phyloP scores from a whole-genome alignment of 2,797 vertebrate genomes.

The Chloroceryle amazona region DNA sequence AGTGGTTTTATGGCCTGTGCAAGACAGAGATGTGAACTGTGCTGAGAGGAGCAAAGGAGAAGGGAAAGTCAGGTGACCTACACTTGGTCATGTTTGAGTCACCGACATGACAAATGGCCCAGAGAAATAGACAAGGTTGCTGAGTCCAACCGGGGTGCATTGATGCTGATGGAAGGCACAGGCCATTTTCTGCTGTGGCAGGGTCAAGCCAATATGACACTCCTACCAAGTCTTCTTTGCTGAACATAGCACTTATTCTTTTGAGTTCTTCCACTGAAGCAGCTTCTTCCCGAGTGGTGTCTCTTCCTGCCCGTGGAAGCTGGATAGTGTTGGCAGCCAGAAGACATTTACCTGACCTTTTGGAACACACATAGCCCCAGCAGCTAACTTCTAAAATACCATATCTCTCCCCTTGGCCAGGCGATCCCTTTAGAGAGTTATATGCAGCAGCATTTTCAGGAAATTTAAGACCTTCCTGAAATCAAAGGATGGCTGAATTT shows the following conservation, averaged over 20 bases:
- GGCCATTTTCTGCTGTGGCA: background rate
- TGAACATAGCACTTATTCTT: background rate
- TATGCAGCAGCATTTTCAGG: background rate
- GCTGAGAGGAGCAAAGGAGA: background rate
- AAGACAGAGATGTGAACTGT: background rate
- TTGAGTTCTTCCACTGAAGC: background rate
- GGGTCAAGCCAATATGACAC: background rate
- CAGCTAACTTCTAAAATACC: background rate
- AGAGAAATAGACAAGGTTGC: background rate
- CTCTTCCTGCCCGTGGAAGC: background rate
- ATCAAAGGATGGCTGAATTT: background rate
- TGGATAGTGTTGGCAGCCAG: background rate
- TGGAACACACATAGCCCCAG: background rate
- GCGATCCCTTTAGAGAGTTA: background rate
- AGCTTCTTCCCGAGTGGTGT: background rate
- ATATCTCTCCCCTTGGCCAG: background rate
- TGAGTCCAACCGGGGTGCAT: background rate
- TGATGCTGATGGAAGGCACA: background rate
- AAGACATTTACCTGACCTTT: background rate
- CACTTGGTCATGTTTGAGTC: background rate
- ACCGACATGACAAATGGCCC: background rate
- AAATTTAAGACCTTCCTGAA: background rate
- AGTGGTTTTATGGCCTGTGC: background rate
- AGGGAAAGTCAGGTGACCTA: fast-evolving
- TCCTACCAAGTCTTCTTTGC: background rate